A percentile compares a stretch with the other conserved stretches of the same genome.
Evolutionary conservation across 2,888 invertebrate genomes (phyloP).

Genomic region (Exephanes ischioxanthus): DNA sequence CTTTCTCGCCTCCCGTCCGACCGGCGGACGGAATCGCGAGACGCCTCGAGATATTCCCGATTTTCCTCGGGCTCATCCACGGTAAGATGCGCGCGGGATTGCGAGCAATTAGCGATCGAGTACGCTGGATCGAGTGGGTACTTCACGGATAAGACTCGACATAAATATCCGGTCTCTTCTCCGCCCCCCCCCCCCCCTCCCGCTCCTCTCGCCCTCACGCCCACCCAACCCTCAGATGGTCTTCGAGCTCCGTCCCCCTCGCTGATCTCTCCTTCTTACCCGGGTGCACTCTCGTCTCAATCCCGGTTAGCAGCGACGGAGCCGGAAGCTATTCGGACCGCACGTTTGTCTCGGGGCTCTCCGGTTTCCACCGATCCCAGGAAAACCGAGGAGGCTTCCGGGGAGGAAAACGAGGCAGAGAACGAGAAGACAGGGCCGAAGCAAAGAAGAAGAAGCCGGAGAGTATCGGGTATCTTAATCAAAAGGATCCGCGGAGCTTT

Average conservation of each 20-base stretch:
- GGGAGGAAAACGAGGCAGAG: neutral
- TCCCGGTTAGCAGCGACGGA: slow-evolving; percentile 20
- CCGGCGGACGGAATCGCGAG: slow-evolving; percentile 53
- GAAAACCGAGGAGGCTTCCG: slow-evolving; percentile 15
- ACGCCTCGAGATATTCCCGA: slow-evolving; percentile 30
- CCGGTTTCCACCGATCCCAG: slow-evolving; percentile 1
- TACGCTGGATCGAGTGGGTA: slow-evolving; percentile 26
- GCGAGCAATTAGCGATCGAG: slow-evolving; percentile 41
- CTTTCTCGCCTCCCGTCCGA: slow-evolving; percentile 43
- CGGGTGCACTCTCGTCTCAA: slow-evolving; percentile 33
- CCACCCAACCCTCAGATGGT: neutral
- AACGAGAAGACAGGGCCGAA: slow-evolving; percentile 9
- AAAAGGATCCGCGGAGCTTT: slow-evolving; percentile 58
- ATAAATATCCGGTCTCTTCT: slow-evolving; percentile 23
- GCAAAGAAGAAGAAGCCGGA: slow-evolving; percentile 36
- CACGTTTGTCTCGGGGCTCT: slow-evolving; percentile 36
- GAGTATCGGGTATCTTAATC: slow-evolving; percentile 64
- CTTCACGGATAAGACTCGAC: slow-evolving; percentile 38
- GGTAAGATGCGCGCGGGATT: neutral
- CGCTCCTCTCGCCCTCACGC: neutral
- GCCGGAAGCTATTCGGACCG: slow-evolving; percentile 15
- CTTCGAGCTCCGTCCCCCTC: slow-evolving; percentile 1
- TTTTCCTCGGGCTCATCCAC: neutral
- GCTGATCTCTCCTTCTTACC: slow-evolving; percentile 12
- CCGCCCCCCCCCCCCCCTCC: neutral